Evolutionary conservation across 2,797 vertebrate genomes (phyloP), one percentile per base, ranked within the genome.

Genomic region (Chaenodraco wilsoni): DNA sequence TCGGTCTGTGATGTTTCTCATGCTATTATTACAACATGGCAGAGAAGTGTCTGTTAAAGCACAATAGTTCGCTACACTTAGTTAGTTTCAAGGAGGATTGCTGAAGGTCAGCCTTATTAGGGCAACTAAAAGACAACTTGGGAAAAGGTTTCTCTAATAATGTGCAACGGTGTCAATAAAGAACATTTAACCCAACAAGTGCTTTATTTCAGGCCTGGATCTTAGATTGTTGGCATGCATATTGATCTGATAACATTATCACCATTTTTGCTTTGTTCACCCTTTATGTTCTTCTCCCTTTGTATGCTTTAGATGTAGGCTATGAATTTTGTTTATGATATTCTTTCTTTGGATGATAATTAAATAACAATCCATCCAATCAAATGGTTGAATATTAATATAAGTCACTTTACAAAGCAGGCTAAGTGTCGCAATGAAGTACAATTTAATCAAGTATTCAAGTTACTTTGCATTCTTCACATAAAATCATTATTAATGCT

Each of bases 51-150:
- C 40, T 63, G 5, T 59, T 72, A 1, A 33, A 59, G 12, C 46
- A 66, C n/a, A 56, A 69, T 5, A 58, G 31, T 40, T 62, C 48
- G 41, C 33, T 51, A 14, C 14, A 66, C n/a, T 46, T 21, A 64
- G 14, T n/a, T 50, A 11, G 27, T 60, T 64, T 79, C 23, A 54
- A 50, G 60, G 61, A 52, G 23, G 31, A 68, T 52, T 45, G 27
- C 9, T 65, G 27, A 68, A 69, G 13, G 43, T 61, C 55, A 65
- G 21, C 31, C 15, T 46, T 12, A 17, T 21, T 19, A 1, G 9
- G n/a, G 27, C 3, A 50, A 41, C 12, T 31, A 46, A 62, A 71
- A n/a, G 37, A 49, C 17, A 67, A 48, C 23, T 54, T 61, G 23
- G 48, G 14, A 71, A 57, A 14, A 48, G 4, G 10, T 58, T 63